Evolutionary conservation across 2,888 invertebrate genomes (phyloP).

Genomic region (Eristalinus aeneus): DNA sequence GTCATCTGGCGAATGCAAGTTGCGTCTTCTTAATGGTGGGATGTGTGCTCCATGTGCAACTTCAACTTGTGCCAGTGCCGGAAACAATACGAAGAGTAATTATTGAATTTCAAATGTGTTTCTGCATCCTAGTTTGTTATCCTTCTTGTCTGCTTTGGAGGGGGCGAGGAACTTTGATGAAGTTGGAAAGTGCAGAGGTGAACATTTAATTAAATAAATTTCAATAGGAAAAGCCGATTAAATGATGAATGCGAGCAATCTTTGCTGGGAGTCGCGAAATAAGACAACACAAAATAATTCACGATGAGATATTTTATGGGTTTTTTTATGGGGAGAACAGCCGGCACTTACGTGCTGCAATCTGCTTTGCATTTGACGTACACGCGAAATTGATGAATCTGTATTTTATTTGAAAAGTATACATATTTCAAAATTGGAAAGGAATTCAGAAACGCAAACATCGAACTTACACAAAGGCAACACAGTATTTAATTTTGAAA

Average conservation of each 20-base stretch:
- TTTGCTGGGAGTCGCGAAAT: not conserved
- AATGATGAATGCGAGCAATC: not conserved
- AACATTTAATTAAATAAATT: slow-evolving; percentile 48
- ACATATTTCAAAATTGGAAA: too few species aligned
- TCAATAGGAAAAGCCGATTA: not conserved
- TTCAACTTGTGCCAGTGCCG: slow-evolving; percentile 7
- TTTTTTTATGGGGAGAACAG: not conserved
- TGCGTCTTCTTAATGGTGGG: slow-evolving; percentile 25
- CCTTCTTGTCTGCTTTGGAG: slow-evolving; percentile 22
- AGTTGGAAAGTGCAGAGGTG: slow-evolving; percentile 29
- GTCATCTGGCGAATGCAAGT: slow-evolving; percentile 49
- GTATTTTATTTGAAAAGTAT: too few species aligned
- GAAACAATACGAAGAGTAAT: slow-evolving; percentile 37
- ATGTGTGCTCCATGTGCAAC: slow-evolving; percentile 21
- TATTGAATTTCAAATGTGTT: slow-evolving; percentile 51
- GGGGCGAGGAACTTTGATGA: not conserved
- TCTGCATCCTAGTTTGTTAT: slow-evolving; percentile 36
- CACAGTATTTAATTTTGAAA: too few species aligned
- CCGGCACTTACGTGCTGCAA: not conserved
- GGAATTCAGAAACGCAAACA: too few species aligned
- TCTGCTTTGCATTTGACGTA: not conserved
- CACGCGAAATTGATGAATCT: not conserved
- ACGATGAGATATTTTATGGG: not conserved
- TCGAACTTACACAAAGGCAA: too few species aligned
- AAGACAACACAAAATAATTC: not conserved